Conservation (phyloP, 2,797 vertebrate species). For the Pterois miles region DNA sequence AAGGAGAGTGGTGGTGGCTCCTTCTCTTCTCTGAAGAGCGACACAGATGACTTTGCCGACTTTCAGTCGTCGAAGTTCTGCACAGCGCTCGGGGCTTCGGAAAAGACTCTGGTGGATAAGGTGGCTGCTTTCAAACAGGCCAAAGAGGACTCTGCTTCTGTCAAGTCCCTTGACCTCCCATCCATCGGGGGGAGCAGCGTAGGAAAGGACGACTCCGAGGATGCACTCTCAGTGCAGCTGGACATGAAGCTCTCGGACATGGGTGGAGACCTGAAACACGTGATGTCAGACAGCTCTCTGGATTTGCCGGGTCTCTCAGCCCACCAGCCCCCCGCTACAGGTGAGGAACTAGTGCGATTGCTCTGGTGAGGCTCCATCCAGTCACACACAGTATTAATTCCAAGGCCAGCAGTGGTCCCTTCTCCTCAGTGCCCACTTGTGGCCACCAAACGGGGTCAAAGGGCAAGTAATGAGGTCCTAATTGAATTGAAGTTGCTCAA, state of each 20-base stretch:
- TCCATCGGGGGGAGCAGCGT: constrained; percentile 97
- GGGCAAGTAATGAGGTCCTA: constrained; percentile 47
- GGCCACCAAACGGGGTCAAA: constrained; percentile 50
- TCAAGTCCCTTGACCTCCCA: constrained; percentile 97
- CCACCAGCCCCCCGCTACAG: constrained; percentile 97
- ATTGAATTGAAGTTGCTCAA: constrained; percentile 43
- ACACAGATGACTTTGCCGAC: constrained; percentile 94
- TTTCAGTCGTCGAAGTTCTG: constrained; percentile 94
- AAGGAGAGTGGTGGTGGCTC: constrained; percentile 87
- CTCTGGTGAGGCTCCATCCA: constrained; percentile 89
- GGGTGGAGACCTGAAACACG: constrained; percentile 98
- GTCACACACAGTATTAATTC: constrained; percentile 47
- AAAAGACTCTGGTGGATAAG: constrained; percentile 95
- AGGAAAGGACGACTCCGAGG: constrained; percentile 98
- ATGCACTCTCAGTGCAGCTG: constrained; percentile 97
- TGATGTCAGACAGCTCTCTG: constrained; percentile 99
- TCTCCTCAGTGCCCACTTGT: constrained; percentile 36
- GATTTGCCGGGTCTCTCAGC: constrained; percentile 97
- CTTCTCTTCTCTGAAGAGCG: constrained; percentile 84
- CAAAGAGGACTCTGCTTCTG: constrained; percentile 96
- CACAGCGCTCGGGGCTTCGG: constrained; percentile 83
- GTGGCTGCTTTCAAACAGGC: constrained; percentile 92
- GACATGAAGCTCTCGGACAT: constrained; percentile 99
- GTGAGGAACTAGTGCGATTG: constrained; percentile 99
- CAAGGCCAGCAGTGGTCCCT: constrained; percentile 46